Evolutionary conservation across 2,797 vertebrate genomes (phyloP).

Genomic region (Cyprinella venusta): DNA sequence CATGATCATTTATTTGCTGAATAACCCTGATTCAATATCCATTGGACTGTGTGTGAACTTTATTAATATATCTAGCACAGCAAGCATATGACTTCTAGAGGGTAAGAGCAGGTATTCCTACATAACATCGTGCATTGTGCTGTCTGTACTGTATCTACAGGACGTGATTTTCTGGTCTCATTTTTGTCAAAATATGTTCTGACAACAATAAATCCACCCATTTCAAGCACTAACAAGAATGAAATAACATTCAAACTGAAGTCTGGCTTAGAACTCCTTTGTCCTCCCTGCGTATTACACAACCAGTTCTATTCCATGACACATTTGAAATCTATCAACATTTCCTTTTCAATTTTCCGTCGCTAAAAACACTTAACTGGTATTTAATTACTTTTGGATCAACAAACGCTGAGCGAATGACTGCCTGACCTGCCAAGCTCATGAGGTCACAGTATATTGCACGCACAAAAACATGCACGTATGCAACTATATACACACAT

Average conservation of each 20-base stretch:
- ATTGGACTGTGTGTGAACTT: background rate
- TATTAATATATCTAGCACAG: background rate
- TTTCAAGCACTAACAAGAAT: slow-evolving; percentile 33
- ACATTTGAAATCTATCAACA: slow-evolving; percentile 54
- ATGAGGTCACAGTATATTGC: slow-evolving; percentile 27
- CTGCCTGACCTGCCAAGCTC: slow-evolving; percentile 33
- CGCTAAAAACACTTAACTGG: slow-evolving; percentile 41
- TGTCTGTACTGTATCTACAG: background rate
- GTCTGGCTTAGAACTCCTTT: slow-evolving; percentile 5
- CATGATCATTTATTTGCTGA: background rate
- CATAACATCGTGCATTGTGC: background rate
- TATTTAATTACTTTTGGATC: slow-evolving; percentile 43
- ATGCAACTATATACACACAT: background rate
- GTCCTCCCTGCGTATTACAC: slow-evolving; percentile 21
- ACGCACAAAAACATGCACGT: slow-evolving; percentile 8
- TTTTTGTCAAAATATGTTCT: slow-evolving; percentile 12
- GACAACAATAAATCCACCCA: slow-evolving; percentile 27
- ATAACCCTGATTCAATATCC: slow-evolving; percentile 1
- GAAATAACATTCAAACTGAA: slow-evolving; percentile 25
- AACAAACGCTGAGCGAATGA: slow-evolving; percentile 35
- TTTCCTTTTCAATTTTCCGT: slow-evolving; percentile 22
- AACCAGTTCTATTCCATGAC: slow-evolving; percentile 4
- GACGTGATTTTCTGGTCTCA: slow-evolving; percentile 9
- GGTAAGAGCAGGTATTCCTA: background rate
- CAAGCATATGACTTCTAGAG: slow-evolving; percentile 13